Evolutionary conservation across 2,888 invertebrate species (phyloP).

Genomic region (Syritta pipiens): DNA sequence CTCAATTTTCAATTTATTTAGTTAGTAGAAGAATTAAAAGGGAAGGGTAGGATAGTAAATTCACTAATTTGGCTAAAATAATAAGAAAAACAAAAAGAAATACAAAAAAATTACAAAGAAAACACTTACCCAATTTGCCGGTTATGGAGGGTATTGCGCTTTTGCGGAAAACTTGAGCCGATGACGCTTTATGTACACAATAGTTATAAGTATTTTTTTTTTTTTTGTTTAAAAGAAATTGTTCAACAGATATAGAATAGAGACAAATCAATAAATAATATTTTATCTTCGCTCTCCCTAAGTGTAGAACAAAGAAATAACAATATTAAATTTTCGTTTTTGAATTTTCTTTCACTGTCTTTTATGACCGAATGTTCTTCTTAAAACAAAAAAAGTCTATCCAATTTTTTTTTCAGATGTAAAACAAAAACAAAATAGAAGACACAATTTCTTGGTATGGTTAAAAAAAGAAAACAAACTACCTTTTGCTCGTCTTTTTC

Average conservation of each 20-base stretch:
- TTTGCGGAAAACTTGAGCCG: slow-evolving; percentile 84
- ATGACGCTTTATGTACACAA: slow-evolving; percentile 77
- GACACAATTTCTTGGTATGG: slow-evolving; percentile 74
- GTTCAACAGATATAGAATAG: slow-evolving; percentile 68
- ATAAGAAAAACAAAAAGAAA: slow-evolving; percentile 10
- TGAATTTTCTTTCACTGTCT: slow-evolving; percentile 10
- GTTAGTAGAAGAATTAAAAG: too few relatives aligned
- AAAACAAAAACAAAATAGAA: slow-evolving; percentile 27
- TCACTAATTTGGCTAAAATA: slow-evolving; percentile 5
- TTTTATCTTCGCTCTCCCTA: slow-evolving; percentile 58
- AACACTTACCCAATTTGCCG: slow-evolving; percentile 92
- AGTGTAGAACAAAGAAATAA: slow-evolving; percentile 49
- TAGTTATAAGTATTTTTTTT: slow-evolving; percentile 52
- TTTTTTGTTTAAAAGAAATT: slow-evolving; percentile 45
- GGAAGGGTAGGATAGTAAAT: too few relatives aligned
- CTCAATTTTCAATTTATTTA: too few relatives aligned
- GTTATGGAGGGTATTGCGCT: slow-evolving; percentile 95
- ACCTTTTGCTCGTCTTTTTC: slow-evolving; percentile 90
- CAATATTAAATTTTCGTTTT: slow-evolving; percentile 19
- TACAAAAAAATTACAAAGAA: slow-evolving; percentile 9
- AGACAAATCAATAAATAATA: slow-evolving; percentile 54
- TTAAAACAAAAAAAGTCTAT: too few relatives aligned
- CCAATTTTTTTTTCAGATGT: slow-evolving; percentile 22
- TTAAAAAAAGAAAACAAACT: slow-evolving; percentile 78
- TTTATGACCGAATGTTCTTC: too few relatives aligned